Percentiles rank a stretch among this genome's conserved stretches.
Evolutionary conservation across 2,888 invertebrate species (phyloP).

Genomic region (Drosophila aldrichi): DNA sequence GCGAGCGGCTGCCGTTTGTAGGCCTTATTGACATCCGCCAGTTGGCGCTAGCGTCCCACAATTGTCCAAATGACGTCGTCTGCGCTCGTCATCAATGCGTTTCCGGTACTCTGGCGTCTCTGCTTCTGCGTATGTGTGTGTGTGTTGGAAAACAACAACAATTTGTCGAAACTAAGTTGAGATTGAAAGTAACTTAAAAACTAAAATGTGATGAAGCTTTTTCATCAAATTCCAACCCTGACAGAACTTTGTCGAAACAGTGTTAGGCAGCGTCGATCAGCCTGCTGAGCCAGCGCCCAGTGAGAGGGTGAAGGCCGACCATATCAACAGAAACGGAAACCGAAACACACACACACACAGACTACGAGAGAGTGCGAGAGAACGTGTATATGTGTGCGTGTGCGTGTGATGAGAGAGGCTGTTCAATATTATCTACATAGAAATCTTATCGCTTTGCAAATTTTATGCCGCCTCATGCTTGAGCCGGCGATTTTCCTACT

Average conservation of each 20-base stretch:
- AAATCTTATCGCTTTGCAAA: conserved; percentile 29
- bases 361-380: neutral
- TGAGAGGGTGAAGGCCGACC: neutral
- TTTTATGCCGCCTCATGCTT: conserved; percentile 27
- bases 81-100: conserved; percentile 56
- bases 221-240: conserved; percentile 45
- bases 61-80: conserved; percentile 34
- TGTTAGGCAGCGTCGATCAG: conserved; percentile 30
- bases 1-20: conserved; percentile 58
- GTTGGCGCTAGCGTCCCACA: conserved; percentile 42
- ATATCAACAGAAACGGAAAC: conserved; percentile 5
- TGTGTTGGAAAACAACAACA: conserved; percentile 64
- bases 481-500: conserved; percentile 12
- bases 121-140: conserved; percentile 46
- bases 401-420: neutral
- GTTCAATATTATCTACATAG: neutral
- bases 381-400: neutral
- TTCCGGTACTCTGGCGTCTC: conserved; percentile 35
- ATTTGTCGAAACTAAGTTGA: conserved; percentile 69
- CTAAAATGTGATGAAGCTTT: conserved; percentile 65
- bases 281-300: conserved; percentile 41
- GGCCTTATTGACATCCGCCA: conserved; percentile 65
- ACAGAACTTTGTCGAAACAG: conserved; percentile 41
- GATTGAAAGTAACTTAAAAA: conserved; percentile 71
- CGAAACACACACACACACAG: neutral